Percentiles rank a stretch among this genome's conserved stretches.
phyloP scores from a whole-genome alignment of 2,797 vertebrate genomes.

The Sebastes itinus region DNA sequence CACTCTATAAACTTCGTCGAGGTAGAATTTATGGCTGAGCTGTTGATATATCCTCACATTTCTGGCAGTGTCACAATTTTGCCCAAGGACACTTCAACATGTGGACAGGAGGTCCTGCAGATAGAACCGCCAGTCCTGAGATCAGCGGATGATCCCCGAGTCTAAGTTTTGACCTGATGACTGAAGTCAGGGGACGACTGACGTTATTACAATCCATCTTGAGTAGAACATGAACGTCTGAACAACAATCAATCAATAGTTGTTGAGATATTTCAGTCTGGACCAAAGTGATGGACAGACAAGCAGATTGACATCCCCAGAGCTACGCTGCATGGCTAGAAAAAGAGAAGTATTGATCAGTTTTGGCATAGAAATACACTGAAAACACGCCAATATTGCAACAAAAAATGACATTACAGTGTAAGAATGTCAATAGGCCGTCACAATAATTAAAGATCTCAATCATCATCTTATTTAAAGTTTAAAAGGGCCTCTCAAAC shows the following conservation, averaged over 20 bases:
- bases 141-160: no score
- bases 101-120: background rate
- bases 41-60: background rate
- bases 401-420: background rate
- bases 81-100: background rate
- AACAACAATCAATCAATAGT: background rate
- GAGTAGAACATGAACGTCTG: background rate
- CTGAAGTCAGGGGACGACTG: background rate
- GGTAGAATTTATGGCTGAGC: no score
- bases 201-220: background rate
- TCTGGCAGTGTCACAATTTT: background rate
- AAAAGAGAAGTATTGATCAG: background rate
- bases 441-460: conserved; percentile 19
- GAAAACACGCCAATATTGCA: background rate
- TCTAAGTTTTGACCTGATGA: background rate
- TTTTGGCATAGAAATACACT: background rate
- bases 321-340: background rate
- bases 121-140: background rate
- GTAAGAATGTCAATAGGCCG: background rate
- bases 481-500: background rate
- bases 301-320: background rate
- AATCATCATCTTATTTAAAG: background rate
- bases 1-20: no score
- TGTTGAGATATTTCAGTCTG: background rate
- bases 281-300: background rate